Base-by-base conservation (phyloP, 2,113 vertebrate genomes). In the Sinocyclocheilus anophthalmus region DNA sequence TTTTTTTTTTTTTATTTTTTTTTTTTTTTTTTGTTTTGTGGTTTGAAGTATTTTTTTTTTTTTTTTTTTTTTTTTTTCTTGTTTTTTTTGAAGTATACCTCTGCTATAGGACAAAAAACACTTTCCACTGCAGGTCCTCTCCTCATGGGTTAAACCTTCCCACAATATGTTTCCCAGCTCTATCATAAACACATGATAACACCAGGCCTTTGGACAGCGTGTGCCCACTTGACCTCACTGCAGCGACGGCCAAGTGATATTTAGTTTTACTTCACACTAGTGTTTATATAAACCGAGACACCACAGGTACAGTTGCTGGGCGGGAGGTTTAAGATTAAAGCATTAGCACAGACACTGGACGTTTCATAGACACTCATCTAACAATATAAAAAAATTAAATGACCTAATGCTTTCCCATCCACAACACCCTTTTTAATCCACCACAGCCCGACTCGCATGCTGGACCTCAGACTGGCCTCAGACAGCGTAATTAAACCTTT, bases 401-500 rank as follows among this genome's bases (percentile, higher is more conserved):
- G 10, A 83, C 18, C 65, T 83, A 45, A 83, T 70, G 13, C 45
- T 48, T 55, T 48, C 22, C 61, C 75, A 48, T 18, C 12, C 73
- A 33, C 45, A 73, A 45, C 42, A 76, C 26, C 45, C n/a, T 73
- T 22, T 73, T 50, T 42, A 81, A 53, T 53, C 78, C 30, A 33
- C 55, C 86, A 4, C 50, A 87, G 81, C 63, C 81, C 16, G 4
- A 13, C 69, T 72, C 24, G 22, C 78, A 59, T 22, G 33, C 70
- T 48, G 83, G 30, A 84, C 72, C 82, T 76, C 73, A 72, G 20
- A 39, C 77, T 37, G 70, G 80, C 80, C 75, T 83, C 84, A 80
- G 70, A 73, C 81, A 59, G 70, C 67, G 59, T 85, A 88, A 85
- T 81, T 84, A 55, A 65, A 42, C 57, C 45, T 63, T 65, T 18